A percentile compares a stretch with the other conserved stretches of the same genome.
These are phyloP conservation scores for Amphipyra tragopoginis DNA, from an alignment of 2,888 invertebrate genomes.

Conservation along the genomic window DNA sequence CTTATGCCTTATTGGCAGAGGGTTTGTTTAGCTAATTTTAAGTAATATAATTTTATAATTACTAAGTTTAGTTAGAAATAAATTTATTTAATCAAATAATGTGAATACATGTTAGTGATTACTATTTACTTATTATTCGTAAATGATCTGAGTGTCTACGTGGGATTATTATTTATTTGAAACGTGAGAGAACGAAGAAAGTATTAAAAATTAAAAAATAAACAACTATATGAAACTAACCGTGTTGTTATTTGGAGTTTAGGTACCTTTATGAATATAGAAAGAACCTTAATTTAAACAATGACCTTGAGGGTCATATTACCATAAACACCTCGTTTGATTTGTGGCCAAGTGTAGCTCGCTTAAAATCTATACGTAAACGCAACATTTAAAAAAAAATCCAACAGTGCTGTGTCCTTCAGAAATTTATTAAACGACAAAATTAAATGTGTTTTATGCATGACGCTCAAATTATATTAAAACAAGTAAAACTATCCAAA, in stretches of 20 bases:
- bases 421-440: no score
- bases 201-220: constrained; percentile 56
- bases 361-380: no score
- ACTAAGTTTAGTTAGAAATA: constrained; percentile 53
- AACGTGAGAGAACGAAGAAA: constrained; percentile 59
- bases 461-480: no score
- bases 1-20: constrained; percentile 64
- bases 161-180: constrained; percentile 72
- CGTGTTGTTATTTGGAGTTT: constrained; percentile 34
- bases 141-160: constrained; percentile 74
- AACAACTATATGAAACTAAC: constrained; percentile 37
- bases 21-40: constrained; percentile 61
- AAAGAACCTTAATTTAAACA: no score
- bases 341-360: no score
- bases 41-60: constrained; percentile 57
- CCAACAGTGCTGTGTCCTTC: no score
- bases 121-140: constrained; percentile 60
- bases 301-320: no score
- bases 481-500: no score
- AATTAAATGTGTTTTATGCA: no score
- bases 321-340: no score
- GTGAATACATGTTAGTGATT: constrained; percentile 60
- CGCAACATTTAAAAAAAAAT: no score
- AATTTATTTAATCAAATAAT: constrained; percentile 56
- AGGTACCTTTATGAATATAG: neutral